These are phyloP conservation scores for Drosophila bocki DNA, from an alignment of 1,140 invertebrate species.

Conservation along the genomic window DNA sequence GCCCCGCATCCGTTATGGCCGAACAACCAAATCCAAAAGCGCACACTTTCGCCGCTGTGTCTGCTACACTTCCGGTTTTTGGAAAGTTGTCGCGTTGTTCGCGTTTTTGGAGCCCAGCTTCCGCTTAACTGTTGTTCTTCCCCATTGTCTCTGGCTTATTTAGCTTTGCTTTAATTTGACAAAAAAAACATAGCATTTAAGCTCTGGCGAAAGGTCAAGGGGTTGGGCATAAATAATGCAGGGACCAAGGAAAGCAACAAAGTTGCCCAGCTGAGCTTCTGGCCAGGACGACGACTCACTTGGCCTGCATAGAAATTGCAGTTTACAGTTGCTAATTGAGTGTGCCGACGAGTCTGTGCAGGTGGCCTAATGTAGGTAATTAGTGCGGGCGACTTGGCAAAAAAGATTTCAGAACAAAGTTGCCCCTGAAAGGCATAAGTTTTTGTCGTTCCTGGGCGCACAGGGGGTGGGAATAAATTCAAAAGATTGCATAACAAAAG, in stretches of 20 bases:
- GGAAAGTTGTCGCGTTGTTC: constrained; percentile 40
- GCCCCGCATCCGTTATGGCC: constrained; percentile 64
- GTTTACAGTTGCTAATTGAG: constrained; percentile 79
- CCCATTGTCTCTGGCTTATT: constrained; percentile 45
- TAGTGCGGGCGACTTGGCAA: constrained; percentile 59
- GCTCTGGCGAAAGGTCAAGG: constrained; percentile 63
- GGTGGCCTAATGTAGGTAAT: constrained; percentile 78
- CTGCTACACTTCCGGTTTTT: constrained; percentile 64
- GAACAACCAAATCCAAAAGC: constrained; percentile 43
- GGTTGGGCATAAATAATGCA: constrained; percentile 58
- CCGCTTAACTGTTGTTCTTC: constrained; percentile 36
- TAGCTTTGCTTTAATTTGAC: constrained; percentile 73
- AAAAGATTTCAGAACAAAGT: constrained; percentile 44
- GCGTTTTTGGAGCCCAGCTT: constrained; percentile 48
- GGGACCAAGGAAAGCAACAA: constrained; percentile 27
- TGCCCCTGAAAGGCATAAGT: constrained; percentile 17
- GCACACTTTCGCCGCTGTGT: constrained; percentile 67
- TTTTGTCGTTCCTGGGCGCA: neutral
- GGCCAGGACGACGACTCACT: constrained; percentile 5
- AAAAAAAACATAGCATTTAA: constrained; percentile 62
- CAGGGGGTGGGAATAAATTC: neutral
- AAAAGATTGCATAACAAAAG: constrained; percentile 9
- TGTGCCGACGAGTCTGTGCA: constrained; percentile 67
- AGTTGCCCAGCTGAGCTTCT: constrained; percentile 30
- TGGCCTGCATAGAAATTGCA: constrained; percentile 58